A percentile compares a stretch with the other conserved stretches of the same genome.
These are phyloP conservation scores for Drosophila orena DNA, from an alignment of 1,140 invertebrate species.

Conservation along the genomic window DNA sequence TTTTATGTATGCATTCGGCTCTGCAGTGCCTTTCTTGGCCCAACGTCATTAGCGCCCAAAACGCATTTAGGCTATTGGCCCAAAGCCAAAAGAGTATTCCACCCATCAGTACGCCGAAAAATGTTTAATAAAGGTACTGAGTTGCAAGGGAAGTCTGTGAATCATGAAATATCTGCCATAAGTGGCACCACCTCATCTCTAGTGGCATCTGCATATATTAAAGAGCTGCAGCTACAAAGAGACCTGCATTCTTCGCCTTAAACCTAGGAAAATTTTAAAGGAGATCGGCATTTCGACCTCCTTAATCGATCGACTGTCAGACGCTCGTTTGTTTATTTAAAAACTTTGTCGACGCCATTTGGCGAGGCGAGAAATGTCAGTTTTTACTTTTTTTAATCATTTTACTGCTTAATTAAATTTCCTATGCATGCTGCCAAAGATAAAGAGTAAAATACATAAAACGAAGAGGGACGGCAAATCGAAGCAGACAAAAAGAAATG, in stretches of 20 bases:
- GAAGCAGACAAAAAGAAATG: slow-evolving; percentile 27
- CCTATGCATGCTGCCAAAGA: slow-evolving; percentile 66
- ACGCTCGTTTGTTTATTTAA: slow-evolving; percentile 35
- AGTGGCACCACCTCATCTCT: slow-evolving; percentile 29
- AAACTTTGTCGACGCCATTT: slow-evolving; percentile 46
- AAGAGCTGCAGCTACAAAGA: not conserved
- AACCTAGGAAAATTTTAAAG: slow-evolving; percentile 30
- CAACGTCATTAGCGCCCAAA: slow-evolving; percentile 62
- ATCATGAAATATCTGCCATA: slow-evolving; percentile 43
- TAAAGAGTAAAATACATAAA: slow-evolving; percentile 41
- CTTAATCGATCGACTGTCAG: slow-evolving; percentile 54
- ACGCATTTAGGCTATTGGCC: slow-evolving; percentile 70
- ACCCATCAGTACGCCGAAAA: slow-evolving; percentile 37
- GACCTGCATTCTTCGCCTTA: not conserved
- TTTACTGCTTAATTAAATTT: slow-evolving; percentile 64
- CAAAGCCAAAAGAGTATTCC: slow-evolving; percentile 49
- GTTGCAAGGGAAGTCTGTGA: slow-evolving; percentile 32
- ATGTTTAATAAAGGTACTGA: slow-evolving; percentile 26
- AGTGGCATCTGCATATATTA: slow-evolving; percentile 5
- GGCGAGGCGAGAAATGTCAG: slow-evolving; percentile 23
- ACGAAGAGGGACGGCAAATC: slow-evolving; percentile 23
- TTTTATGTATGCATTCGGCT: slow-evolving; percentile 14
- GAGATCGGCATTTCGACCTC: slow-evolving; percentile 50
- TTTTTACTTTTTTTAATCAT: slow-evolving; percentile 30
- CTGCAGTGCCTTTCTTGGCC: slow-evolving; percentile 12